Evolutionary conservation across 2,113 vertebrate species (phyloP), one percentile per base, ranked within the genome.

Genomic region (Cettia cetti): DNA sequence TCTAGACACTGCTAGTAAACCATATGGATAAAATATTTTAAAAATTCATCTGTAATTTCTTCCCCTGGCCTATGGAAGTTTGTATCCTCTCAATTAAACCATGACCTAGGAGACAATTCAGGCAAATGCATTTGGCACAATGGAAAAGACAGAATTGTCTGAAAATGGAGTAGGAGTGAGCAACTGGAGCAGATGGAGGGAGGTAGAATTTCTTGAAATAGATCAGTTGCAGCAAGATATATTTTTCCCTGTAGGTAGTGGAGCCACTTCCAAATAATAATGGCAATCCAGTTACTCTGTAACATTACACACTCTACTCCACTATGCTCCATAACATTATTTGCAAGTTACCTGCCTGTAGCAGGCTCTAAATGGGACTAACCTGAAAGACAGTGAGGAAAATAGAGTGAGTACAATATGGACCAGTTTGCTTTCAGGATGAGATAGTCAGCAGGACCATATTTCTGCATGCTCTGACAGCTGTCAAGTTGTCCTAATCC

Each of bases 161-260:
- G 66, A 76, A 90, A 91, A 84, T 20, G 31, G 77, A 82, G 81
- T 84, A 87, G 90, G 79, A 94, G 74, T 79, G 75, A 95, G 71
- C 66, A 95, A 68, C 66, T 90, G 82, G 17, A 66, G 57, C 79
- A 90, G 79, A 88, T 56, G 66, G 78, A 87, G n/a, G n/a, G 70
- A 92, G 63, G 79, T 37, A 85, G 82, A 92, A 87, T 85, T 93
- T 94, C 70, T 71, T 83, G 28, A 89, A 89, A 77, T 23, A 78
- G 72, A 86, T 72, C 72, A 65, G n/a, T 80, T 90, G 49, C 21
- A 5, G 49, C 27, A 79, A 40, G 74, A 64, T 57, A 50, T 57
- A 52, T 40, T 35, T n/a, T 45, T 12, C 27, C 23, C 54, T 1
- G 17, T 59, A 79, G 30, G 39, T 79, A 75, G 47, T 4, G 3